Evolutionary conservation across 2,888 invertebrate genomes (phyloP), one percentile per base, ranked within the genome.

Genomic region (Pseudococcus jackbeardsleyi): DNA sequence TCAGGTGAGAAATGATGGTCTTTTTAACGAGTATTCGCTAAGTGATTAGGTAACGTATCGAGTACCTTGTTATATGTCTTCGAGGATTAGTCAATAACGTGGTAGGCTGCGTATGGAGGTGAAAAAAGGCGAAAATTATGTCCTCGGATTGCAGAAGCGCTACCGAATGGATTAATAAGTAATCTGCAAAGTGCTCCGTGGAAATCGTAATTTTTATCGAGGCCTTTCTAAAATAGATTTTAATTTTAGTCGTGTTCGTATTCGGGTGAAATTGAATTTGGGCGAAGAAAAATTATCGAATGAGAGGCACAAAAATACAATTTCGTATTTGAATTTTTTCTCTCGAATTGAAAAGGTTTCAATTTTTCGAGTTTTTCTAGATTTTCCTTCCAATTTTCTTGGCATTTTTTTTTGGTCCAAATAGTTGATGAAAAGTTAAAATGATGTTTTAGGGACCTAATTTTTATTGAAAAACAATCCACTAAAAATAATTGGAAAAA

Each of bases 21-120:
- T 15, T 72, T 72, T 72, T 72, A 33, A 33, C 33, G 33, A 72
- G 33, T 33, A 33, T 12, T 72, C 17, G 72, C 33, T 33, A 72
- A 72, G 72, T 72, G 72, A 72, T 72, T 72, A 72, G 72, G 33
- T 72, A 72, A 72, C 33, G 72, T 72, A 68, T 33, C 33, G 8
- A 33, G 15, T 33, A 33, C 3, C 33, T 72, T 33, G 72, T 17
- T 39, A 72, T 72, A 72, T 72, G 33, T 72, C 17, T 17, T 72
- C 72, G 6, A 72, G 72, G 33, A 12, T 26, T 72, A 64, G 64
- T 22, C 15, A 64, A 22, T 12, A 64, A 64, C n/a, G n/a, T 6
- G n/a, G 11, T 64, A 64, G 8, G 19, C 7, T 8, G 15, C 3
- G n/a, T 9, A 64, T 19, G 59, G 59, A 8, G n/a, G 7, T 6